Percentiles rank a stretch among this genome's conserved stretches.
Conservation (phyloP, 2,888 invertebrate genomes). For the Pardosa pseudoannulata region DNA sequence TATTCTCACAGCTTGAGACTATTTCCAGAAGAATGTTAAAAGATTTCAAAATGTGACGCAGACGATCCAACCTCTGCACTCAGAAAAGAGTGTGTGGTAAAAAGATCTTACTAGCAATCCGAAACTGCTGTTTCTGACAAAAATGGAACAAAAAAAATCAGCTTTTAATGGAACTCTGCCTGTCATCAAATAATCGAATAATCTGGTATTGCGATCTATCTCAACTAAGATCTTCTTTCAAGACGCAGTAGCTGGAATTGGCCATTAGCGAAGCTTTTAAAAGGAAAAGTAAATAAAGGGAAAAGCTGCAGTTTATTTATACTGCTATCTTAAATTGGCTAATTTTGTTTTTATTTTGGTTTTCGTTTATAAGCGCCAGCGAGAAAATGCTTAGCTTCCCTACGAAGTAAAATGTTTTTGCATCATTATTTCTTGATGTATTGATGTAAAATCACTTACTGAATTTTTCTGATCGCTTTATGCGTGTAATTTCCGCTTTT, state of each 20-base stretch:
- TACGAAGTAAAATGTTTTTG: not conserved
- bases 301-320: conserved; percentile 12
- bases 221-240: conserved; percentile 9
- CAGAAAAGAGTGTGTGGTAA: not conserved
- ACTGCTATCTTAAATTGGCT: conserved; percentile 13
- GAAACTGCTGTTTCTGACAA: not conserved
- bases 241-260: not conserved
- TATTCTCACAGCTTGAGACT: too few species aligned
- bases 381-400: not conserved
- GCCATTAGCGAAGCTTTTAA: conserved; percentile 15
- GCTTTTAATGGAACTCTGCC: conserved; percentile 9
- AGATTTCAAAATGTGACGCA: too few species aligned
- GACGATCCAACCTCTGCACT: not conserved
- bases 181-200: conserved; percentile 19
- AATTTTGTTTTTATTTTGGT: conserved; percentile 9
- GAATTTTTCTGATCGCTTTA: not conserved
- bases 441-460: conserved; percentile 15
- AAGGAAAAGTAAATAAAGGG: conserved; percentile 19
- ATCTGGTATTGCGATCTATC: conserved; percentile 7
- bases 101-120: not conserved
- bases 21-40: too few species aligned
- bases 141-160: conserved; percentile 11
- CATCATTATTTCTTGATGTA: not conserved
- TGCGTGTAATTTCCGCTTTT: conserved; percentile 2
- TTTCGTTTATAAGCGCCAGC: not conserved